phyloP scores from a whole-genome alignment of 2,888 invertebrate genomes.

The Notodonta dromedarius region DNA sequence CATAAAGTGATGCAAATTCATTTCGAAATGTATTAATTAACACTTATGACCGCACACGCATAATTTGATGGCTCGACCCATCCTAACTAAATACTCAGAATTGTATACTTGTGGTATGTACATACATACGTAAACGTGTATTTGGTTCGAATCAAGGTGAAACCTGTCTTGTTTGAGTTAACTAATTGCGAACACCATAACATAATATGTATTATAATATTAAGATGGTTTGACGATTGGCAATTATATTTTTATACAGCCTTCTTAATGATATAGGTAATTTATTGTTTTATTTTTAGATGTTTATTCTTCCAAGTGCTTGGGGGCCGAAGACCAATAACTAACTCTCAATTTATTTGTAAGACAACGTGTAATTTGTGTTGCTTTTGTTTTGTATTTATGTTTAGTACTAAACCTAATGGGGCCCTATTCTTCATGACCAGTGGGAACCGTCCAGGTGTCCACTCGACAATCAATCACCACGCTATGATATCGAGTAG shows the following conservation, averaged over 20 bases:
- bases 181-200: conserved; percentile 20
- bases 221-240: not conserved
- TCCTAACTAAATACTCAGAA: conserved; percentile 40
- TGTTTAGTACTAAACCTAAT: not conserved
- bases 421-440: conserved; percentile 18
- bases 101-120: conserved; percentile 33
- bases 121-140: conserved; percentile 28
- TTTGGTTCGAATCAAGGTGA: conserved; percentile 19
- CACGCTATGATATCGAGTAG: conserved; percentile 43
- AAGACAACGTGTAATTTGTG: too few species aligned
- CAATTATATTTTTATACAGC: too few species aligned
- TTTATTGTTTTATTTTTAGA: too few species aligned
- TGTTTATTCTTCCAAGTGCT: too few species aligned
- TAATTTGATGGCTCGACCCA: conserved; percentile 17
- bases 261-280: too few species aligned
- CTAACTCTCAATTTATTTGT: too few species aligned
- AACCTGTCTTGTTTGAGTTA: conserved; percentile 34
- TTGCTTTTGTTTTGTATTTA: too few species aligned
- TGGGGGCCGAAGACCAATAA: too few species aligned
- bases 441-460: conserved; percentile 29
- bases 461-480: conserved; percentile 30
- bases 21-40: conserved; percentile 7
- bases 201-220: conserved; percentile 5
- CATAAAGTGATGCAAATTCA: not conserved
- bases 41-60: conserved; percentile 17